Evolutionary conservation across 1,140 invertebrate genomes (phyloP).

Genomic region (Drosophila gunungcola): DNA sequence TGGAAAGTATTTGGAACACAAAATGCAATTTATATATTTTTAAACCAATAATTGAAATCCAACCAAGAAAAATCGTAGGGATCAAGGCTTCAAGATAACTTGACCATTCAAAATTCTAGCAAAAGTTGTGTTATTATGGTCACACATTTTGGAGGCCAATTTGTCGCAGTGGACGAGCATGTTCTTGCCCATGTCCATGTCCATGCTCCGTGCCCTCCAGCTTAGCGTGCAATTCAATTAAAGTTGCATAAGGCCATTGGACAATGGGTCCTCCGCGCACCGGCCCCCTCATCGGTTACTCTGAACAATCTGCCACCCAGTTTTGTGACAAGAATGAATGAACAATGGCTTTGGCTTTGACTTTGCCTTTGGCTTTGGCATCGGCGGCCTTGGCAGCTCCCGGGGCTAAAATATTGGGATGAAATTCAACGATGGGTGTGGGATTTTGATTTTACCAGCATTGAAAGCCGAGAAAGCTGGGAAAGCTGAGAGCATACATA

Average conservation of each 20-base stretch:
- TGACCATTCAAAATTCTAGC: too few relatives aligned
- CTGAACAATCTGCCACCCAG: slow-evolving; percentile 16
- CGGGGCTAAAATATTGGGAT: slow-evolving; percentile 21
- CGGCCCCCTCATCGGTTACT: neutral
- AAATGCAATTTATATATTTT: too few relatives aligned
- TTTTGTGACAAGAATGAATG: slow-evolving; percentile 51
- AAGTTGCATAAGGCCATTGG: slow-evolving; percentile 75
- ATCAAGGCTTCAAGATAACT: too few relatives aligned
- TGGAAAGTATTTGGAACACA: too few relatives aligned
- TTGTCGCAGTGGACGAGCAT: slow-evolving; percentile 11
- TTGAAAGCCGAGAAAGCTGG: neutral
- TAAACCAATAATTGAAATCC: too few relatives aligned
- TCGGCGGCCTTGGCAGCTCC: slow-evolving; percentile 21
- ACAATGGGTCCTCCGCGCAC: slow-evolving; percentile 47
- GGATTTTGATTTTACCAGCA: neutral
- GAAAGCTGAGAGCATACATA: slow-evolving; percentile 31
- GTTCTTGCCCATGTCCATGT: slow-evolving; percentile 11
- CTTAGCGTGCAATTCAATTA: slow-evolving; percentile 80
- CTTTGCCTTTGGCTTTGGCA: slow-evolving; percentile 2
- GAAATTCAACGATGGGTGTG: slow-evolving; percentile 17
- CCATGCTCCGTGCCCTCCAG: slow-evolving; percentile 26
- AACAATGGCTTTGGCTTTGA: slow-evolving; percentile 19
- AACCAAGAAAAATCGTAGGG: too few relatives aligned
- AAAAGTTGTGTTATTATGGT: too few relatives aligned
- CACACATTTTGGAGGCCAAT: neutral